Percentiles rank a stretch among this genome's conserved stretches.
phyloP scores from a whole-genome alignment of 2,888 invertebrate species.

The Lepetodrilus schrolli region DNA sequence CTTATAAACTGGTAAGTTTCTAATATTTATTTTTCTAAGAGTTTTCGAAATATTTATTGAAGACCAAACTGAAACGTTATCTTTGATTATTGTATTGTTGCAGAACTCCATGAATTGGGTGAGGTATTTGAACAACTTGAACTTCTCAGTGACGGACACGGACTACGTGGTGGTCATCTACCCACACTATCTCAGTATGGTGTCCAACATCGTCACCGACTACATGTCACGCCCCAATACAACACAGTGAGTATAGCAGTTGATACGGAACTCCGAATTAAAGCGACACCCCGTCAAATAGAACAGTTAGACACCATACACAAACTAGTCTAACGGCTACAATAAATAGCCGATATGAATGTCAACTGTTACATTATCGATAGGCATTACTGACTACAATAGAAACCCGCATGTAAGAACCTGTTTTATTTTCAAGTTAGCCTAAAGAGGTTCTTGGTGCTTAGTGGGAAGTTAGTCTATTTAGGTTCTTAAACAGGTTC shows the following conservation, averaged over 20 bases:
- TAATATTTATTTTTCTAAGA: background rate
- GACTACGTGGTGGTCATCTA: conserved; percentile 54
- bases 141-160: conserved; percentile 32
- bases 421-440: no score
- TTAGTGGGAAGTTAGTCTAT: no score
- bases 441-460: no score
- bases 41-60: background rate
- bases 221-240: conserved; percentile 42
- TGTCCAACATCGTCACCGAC: conserved; percentile 46
- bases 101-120: conserved; percentile 53
- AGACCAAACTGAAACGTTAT: background rate
- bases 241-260: conserved; percentile 44
- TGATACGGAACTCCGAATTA: no score
- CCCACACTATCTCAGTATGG: conserved; percentile 47
- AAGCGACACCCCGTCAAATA: no score
- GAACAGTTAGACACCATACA: no score
- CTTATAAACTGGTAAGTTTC: conserved; percentile 56
- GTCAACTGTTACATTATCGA: no score
- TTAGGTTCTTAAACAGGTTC: no score
- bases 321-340: no score
- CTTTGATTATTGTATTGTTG: background rate
- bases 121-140: conserved; percentile 48
- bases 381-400: no score
- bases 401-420: no score
- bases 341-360: no score